Base-by-base conservation (phyloP, 2,888 invertebrate genomes). In the Tenthredo amoena region DNA sequence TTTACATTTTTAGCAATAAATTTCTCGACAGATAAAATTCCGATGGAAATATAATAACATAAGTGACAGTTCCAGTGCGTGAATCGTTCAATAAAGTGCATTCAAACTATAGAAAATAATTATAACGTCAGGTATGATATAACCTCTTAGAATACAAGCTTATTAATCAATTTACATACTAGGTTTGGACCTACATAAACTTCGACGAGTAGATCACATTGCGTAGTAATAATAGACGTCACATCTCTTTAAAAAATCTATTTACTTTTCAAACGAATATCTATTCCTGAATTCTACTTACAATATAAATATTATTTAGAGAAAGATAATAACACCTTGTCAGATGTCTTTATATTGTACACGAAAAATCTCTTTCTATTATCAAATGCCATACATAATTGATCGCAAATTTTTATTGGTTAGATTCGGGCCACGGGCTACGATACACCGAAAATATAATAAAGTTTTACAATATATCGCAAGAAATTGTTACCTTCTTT, bases 201-300 rank as follows among this genome's bases (percentile, higher is more conserved):
- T 26, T 21, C 47, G 47, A 43, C 21, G 9, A 21, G 12, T 68
- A 68, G 68, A 37, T 68, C 31, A 26, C 9, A 4, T 37, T 34
- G 50, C 77, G 77, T 55, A 50, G 40, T 55, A 77, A 55, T 50
- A 50, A 55, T 77, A 77, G 55, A 77, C 77, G 77, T 77, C 77
- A 47, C 37, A 34, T 77, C 5, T 55, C 15, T 47, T 15, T 47
- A 0, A 47, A 76, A 47, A 31, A 31, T 31, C 10, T 34, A n/a
- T 37, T 15, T 72, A 40, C 43, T 40, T 37, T 21, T 2, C 26
- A 10, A 76, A 47, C 12, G 12, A 31, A 6, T 43, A 21, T 15
- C 7, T 12, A 47, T 47, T 12, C 76, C 12, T n/a, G n/a, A 2
- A 2, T 21, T 62, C 18, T 18, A 15, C 34, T 15, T 34, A 12